phyloP scores from a whole-genome alignment of 2,797 vertebrate genomes.

The Silurus lanzhouensis region DNA sequence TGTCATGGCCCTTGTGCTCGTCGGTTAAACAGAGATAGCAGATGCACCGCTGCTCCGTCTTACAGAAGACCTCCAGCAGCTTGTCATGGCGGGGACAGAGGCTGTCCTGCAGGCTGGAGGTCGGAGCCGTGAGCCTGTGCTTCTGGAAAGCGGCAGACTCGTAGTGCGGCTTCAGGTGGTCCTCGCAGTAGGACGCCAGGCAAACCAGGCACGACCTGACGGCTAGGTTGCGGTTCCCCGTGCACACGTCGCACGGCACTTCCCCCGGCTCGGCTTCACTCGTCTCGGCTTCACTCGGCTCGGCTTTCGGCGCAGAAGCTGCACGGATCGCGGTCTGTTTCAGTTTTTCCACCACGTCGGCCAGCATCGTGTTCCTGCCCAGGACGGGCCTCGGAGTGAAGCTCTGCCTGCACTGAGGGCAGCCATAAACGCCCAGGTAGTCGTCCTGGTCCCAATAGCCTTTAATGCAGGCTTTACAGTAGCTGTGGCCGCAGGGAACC shows the following conservation, averaged over 20 bases:
- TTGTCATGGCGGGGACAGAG: slow-evolving; percentile 83
- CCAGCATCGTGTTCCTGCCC: slow-evolving; percentile 75
- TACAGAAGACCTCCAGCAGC: slow-evolving; percentile 88
- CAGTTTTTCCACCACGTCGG: slow-evolving; percentile 76
- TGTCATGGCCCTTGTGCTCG: slow-evolving; percentile 81
- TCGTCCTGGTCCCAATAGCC: slow-evolving; percentile 80
- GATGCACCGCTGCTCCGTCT: slow-evolving; percentile 78
- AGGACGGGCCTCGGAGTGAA: slow-evolving; percentile 75
- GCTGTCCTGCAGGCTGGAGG: slow-evolving; percentile 75
- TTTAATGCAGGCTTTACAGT: slow-evolving; percentile 74
- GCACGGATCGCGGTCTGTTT: slow-evolving; percentile 53
- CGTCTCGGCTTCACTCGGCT: not conserved
- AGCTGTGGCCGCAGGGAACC: slow-evolving; percentile 78
- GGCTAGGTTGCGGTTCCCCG: slow-evolving; percentile 75
- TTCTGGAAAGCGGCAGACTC: slow-evolving; percentile 84
- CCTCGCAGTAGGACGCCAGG: slow-evolving; percentile 88
- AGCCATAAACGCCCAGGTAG: slow-evolving; percentile 68
- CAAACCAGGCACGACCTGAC: slow-evolving; percentile 88
- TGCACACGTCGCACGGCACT: slow-evolving; percentile 86
- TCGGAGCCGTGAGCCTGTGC: slow-evolving; percentile 81
- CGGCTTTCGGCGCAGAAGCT: not conserved
- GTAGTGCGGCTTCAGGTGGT: slow-evolving; percentile 86
- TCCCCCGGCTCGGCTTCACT: slow-evolving; percentile 57
- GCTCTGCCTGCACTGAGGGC: slow-evolving; percentile 75
- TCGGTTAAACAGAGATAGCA: slow-evolving; percentile 87